Evolutionary conservation across 2,888 invertebrate species (phyloP).

Genomic region (Villa cingulata): DNA sequence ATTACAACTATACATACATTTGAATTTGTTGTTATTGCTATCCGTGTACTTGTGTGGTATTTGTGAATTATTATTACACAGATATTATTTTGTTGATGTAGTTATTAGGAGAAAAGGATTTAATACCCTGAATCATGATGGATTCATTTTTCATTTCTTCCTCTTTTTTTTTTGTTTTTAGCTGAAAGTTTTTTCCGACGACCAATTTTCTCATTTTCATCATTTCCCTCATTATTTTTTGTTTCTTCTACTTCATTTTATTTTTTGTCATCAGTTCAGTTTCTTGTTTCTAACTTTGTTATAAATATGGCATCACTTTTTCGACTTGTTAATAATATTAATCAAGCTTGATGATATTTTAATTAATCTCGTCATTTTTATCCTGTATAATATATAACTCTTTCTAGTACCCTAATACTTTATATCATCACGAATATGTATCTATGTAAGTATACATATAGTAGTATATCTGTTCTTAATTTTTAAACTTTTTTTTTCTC

Average conservation of each 20-base stretch:
- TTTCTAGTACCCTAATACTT: neutral
- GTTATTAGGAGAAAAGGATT: neutral
- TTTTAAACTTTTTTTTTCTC: too few species aligned
- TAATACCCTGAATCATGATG: neutral
- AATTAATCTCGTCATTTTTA: neutral
- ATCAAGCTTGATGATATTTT: neutral
- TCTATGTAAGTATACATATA: too few species aligned
- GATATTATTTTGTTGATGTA: too few species aligned
- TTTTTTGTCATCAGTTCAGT: too few species aligned
- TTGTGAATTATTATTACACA: too few species aligned
- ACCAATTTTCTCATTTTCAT: neutral
- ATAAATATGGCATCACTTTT: neutral
- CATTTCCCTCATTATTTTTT: neutral
- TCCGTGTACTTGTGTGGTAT: too few species aligned
- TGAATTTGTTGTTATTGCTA: too few species aligned
- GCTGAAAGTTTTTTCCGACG: neutral
- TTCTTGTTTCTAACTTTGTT: too few species aligned
- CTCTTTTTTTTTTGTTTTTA: neutral
- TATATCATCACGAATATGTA: too few species aligned
- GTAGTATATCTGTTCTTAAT: neutral
- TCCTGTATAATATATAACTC: neutral
- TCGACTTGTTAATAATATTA: neutral
- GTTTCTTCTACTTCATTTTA: neutral
- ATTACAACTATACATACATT: too few species aligned
- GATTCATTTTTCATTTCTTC: neutral